These are phyloP conservation scores for Austrolebias charrua DNA, from an alignment of 2,797 vertebrate genomes.

Conservation along the genomic window DNA sequence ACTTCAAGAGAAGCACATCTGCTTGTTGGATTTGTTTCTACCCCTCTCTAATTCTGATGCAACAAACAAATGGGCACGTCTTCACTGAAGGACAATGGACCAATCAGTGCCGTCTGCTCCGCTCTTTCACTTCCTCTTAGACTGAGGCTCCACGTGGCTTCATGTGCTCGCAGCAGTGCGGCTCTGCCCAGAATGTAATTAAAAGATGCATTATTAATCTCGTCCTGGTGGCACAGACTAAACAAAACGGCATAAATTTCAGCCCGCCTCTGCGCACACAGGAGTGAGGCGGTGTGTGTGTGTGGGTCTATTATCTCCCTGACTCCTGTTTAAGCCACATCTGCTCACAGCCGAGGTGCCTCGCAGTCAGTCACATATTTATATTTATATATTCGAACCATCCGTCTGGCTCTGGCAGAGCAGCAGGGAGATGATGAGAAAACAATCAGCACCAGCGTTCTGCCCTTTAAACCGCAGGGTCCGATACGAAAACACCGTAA, in stretches of 20 bases:
- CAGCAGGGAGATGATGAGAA: constrained; percentile 33
- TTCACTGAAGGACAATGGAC: constrained; percentile 54
- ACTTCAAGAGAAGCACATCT: constrained; percentile 30
- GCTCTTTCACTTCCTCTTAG: constrained; percentile 60
- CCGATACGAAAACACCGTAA: constrained; percentile 28
- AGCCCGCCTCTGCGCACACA: constrained; percentile 39
- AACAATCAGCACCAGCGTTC: constrained; percentile 37
- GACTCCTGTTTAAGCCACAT: constrained; percentile 63
- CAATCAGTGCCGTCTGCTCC: constrained; percentile 46
- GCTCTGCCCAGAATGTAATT: constrained; percentile 71
- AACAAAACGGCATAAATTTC: constrained; percentile 67
- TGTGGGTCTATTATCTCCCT: constrained; percentile 58
- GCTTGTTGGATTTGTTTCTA: constrained; percentile 19
- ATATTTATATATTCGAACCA: constrained; percentile 30
- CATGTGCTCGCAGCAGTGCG: constrained; percentile 48
- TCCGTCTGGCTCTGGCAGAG: constrained; percentile 56
- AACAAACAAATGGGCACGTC: constrained; percentile 55
- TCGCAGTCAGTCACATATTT: constrained; percentile 46
- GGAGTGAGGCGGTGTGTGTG: constrained; percentile 16
- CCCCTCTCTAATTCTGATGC: constrained; percentile 1
- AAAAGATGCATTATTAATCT: constrained; percentile 77
- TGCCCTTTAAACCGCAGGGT: constrained; percentile 43
- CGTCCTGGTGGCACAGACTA: constrained; percentile 62
- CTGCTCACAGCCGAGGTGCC: constrained; percentile 56
- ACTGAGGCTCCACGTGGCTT: constrained; percentile 31